These are phyloP conservation scores for Carassius carassius DNA, from an alignment of 2,113 vertebrate genomes.

Conservation along the genomic window DNA sequence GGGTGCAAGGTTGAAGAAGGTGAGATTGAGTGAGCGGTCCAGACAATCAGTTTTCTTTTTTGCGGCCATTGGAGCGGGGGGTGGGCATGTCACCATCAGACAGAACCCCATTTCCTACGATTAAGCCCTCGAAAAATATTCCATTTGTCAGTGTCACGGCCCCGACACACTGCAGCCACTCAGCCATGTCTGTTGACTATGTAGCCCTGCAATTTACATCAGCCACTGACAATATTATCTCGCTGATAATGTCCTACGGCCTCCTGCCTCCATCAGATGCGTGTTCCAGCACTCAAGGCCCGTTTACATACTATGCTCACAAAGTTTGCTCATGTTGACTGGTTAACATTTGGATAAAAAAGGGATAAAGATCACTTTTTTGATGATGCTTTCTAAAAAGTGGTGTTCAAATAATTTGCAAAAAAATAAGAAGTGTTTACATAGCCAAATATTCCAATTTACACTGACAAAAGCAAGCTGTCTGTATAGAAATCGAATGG, in stretches of 20 bases:
- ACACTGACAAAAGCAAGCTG: background rate
- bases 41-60: conserved; percentile 85
- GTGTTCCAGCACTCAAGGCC: background rate
- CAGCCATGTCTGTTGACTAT: conserved; percentile 88
- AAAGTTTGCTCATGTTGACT: background rate
- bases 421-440: background rate
- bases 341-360: background rate
- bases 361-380: background rate
- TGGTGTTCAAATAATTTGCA: background rate
- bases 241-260: conserved; percentile 79
- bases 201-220: conserved; percentile 87
- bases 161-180: conserved; percentile 78
- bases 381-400: background rate
- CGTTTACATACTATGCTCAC: background rate
- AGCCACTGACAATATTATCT: conserved; percentile 78
- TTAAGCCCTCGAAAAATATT: conserved; percentile 92
- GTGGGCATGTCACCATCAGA: conserved; percentile 83
- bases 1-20: conserved; percentile 48
- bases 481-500: background rate
- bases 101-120: conserved; percentile 92
- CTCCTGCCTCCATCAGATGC: background rate
- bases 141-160: conserved; percentile 92
- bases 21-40: conserved; percentile 46
- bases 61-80: conserved; percentile 81
- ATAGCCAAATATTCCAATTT: background rate